Evolutionary conservation across 2,888 invertebrate genomes (phyloP), one percentile per base, ranked within the genome.

Genomic region (Mactromeris polynyma): DNA sequence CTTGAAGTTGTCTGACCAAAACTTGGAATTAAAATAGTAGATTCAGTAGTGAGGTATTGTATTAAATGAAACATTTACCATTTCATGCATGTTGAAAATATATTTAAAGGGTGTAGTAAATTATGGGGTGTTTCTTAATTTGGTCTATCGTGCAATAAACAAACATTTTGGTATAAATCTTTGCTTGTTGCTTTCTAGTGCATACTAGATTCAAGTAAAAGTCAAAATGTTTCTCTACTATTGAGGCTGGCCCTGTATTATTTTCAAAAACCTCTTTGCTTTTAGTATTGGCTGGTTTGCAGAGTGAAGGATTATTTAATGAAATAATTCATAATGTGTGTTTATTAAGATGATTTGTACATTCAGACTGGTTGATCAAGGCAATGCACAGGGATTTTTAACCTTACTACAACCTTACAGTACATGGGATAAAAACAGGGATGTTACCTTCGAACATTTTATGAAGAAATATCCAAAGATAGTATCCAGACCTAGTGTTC

Each of bases 361-460:
- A 73, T 85, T n/a, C 80, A 91, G 90, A 42, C 79, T 91, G n/a
- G 80, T 85, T 19, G 83, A 80, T 73, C 83, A 91, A 51, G 83
- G 83, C 19, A 85, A 89, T 85, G 86, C 69, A 6, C 90, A 91
- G 42, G 89, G 89, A 42, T 91, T 91, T 42, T 69, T 91, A 14
- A 80, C 58, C 17, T 21, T 91, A 38, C 51, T 91, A 40, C 80
- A 81, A n/a, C 83, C 90, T 0, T 91, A 89, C 80, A 80, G 81
- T 21, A 87, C 19, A 17, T 91, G 90, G 90, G 33, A 33, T 9
- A 54, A 69, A 19, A 54, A 82, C 6, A 81, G 89, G 42, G 79
- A 91, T 19, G 80, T 33, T 64, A 86, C 89, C 2, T 91, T 83
- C 33, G 64, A 89, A 31, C 85, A 89, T 83, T 91, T 91, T 78